These are phyloP conservation scores for Caenorhabditis sp. DNA, from an alignment of 2,888 invertebrate genomes.

Conservation along the genomic window DNA sequence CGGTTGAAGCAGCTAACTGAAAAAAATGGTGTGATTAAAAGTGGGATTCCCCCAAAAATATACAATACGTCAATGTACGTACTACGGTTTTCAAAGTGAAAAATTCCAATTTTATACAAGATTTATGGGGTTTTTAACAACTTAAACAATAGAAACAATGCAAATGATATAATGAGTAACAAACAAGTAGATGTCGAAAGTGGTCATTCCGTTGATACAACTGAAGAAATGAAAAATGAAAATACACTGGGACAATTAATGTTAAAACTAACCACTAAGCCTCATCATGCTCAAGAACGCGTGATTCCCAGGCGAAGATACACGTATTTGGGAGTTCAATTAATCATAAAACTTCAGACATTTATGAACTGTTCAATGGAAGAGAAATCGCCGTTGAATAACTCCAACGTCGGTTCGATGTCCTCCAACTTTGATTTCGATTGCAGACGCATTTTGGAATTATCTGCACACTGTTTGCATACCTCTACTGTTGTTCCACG, in stretches of 20 bases:
- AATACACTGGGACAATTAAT: not conserved
- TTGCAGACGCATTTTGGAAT: constrained; percentile 15
- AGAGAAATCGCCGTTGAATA: constrained; percentile 31
- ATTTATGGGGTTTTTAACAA: not conserved
- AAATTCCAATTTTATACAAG: not conserved
- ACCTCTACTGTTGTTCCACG: constrained; percentile 37
- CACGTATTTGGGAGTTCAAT: constrained; percentile 1
- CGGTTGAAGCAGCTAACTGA: not conserved
- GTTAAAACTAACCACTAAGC: constrained; percentile 23
- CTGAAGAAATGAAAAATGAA: not conserved
- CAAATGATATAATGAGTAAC: not conserved
- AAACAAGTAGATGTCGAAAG: not conserved
- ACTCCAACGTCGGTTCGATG: constrained; percentile 9
- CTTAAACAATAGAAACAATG: not conserved
- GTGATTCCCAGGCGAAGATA: constrained; percentile 29
- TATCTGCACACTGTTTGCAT: constrained; percentile 34
- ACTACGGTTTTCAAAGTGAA: not conserved
- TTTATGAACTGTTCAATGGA: constrained; percentile 25
- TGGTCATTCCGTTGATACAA: not conserved
- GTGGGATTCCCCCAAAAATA: constrained; percentile 3
- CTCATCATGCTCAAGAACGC: constrained; percentile 19
- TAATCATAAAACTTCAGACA: not conserved
- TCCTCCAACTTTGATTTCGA: constrained; percentile 11
- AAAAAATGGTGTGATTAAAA: not conserved
- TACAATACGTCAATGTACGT: not conserved